Percentiles rank a stretch among this genome's conserved stretches.
Evolutionary conservation across 2,888 invertebrate species (phyloP).

Genomic region (Magallana nippona): DNA sequence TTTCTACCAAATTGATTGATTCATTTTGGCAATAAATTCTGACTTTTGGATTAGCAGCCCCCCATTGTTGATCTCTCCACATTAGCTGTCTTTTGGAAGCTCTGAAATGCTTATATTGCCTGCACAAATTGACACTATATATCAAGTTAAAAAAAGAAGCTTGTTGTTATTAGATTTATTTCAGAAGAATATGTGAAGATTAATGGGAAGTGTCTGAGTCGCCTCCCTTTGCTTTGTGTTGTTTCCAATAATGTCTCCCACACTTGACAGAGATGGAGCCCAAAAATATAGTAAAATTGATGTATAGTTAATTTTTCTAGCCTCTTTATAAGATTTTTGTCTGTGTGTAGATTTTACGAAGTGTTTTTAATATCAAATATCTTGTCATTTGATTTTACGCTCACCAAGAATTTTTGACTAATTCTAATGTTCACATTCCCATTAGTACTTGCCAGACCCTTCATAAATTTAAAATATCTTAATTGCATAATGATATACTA

Average conservation of each 20-base stretch:
- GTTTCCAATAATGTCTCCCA: constrained; percentile 7
- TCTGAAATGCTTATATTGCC: constrained; percentile 24
- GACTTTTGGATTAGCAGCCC: constrained; percentile 30
- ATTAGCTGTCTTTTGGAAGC: constrained; percentile 19
- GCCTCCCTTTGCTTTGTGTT: constrained; percentile 14
- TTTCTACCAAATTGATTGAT: constrained; percentile 31
- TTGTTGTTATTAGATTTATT: constrained; percentile 31
- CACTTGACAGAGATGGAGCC: neutral
- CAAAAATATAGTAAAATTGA: constrained; percentile 4
- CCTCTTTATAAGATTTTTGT: neutral
- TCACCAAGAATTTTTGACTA: neutral
- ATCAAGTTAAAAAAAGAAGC: constrained; percentile 29
- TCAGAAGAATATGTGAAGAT: constrained; percentile 21
- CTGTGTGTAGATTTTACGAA: neutral
- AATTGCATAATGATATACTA: too few relatives aligned
- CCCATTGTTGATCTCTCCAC: constrained; percentile 31
- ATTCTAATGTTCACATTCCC: too few relatives aligned
- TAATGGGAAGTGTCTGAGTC: constrained; percentile 27
- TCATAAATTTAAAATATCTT: neutral
- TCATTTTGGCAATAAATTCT: constrained; percentile 25
- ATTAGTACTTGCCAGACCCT: too few relatives aligned
- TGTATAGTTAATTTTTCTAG: constrained; percentile 14
- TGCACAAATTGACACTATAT: constrained; percentile 25
- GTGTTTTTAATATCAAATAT: neutral
- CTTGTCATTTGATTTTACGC: neutral